phyloP scores from a whole-genome alignment of 2,797 vertebrate genomes.

The Takifugu ocellatus region DNA sequence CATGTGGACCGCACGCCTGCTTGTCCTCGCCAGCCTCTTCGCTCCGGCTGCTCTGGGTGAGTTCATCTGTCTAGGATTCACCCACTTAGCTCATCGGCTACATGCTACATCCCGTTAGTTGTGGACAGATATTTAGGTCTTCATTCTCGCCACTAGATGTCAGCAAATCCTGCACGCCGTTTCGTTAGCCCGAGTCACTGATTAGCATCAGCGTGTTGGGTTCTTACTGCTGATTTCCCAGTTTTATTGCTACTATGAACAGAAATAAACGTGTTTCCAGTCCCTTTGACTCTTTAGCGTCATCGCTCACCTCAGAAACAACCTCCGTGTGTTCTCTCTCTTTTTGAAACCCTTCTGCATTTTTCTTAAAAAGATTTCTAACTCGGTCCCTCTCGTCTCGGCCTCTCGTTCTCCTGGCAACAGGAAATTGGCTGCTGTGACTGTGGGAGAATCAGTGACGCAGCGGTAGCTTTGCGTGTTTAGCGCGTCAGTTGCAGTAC shows the following conservation, averaged over 20 bases:
- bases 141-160: slow-evolving; percentile 23
- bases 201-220: too few relatives aligned
- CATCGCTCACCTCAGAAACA: too few relatives aligned
- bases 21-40: slow-evolving; percentile 86
- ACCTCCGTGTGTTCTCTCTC: slow-evolving; percentile 16
- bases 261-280: too few relatives aligned
- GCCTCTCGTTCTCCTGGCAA: slow-evolving; percentile 37
- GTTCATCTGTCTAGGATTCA: slow-evolving; percentile 33
- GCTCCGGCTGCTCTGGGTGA: slow-evolving; percentile 86
- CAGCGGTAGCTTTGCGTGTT: slow-evolving; percentile 18
- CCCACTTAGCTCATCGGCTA: too few relatives aligned
- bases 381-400: slow-evolving; percentile 34
- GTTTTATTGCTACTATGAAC: too few relatives aligned
- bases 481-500: slow-evolving; percentile 8
- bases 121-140: neutral
- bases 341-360: slow-evolving; percentile 7
- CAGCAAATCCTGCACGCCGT: slow-evolving; percentile 18
- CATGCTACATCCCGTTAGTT: neutral
- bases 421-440: slow-evolving; percentile 44
- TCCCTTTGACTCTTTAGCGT: too few relatives aligned
- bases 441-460: slow-evolving; percentile 50
- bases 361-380: slow-evolving; percentile 39
- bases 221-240: too few relatives aligned
- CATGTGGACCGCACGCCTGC: slow-evolving; percentile 92
- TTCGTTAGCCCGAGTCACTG: slow-evolving; percentile 13